A percentile compares a stretch with the other conserved stretches of the same genome.
These are phyloP conservation scores for Drosophila dives DNA, from an alignment of 2,888 invertebrate species.

Conservation along the genomic window DNA sequence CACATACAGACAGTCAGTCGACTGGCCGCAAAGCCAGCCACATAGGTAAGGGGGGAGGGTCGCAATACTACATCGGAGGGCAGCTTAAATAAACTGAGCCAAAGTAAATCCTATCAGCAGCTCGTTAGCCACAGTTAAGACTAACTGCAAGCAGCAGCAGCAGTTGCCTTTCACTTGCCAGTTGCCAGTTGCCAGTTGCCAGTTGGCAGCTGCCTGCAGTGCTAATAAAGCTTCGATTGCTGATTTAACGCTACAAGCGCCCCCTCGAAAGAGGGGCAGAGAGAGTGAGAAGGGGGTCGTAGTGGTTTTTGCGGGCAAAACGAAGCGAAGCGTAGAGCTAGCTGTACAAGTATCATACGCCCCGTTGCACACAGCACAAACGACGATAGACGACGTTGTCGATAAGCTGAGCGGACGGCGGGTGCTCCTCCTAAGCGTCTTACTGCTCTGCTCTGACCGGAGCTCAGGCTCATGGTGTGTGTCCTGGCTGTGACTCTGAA, in stretches of 20 bases:
- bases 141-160: conserved; percentile 53
- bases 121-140: conserved; percentile 67
- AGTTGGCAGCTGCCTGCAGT: conserved; percentile 64
- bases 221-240: conserved; percentile 80
- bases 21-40: conserved; percentile 36
- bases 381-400: conserved; percentile 44
- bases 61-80: conserved; percentile 20
- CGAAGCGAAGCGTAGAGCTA: conserved; percentile 41
- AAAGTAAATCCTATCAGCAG: conserved; percentile 75
- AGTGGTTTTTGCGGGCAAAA: background rate
- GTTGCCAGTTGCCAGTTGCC: conserved; percentile 20
- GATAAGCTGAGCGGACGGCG: conserved; percentile 62
- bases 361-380: conserved; percentile 62
- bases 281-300: background rate
- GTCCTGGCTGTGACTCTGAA: conserved; percentile 36
- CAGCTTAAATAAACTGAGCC: conserved; percentile 70
- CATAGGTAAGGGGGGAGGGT: background rate
- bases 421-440: conserved; percentile 56
- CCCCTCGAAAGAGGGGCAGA: background rate
- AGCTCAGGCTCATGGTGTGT: conserved; percentile 23
- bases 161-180: conserved; percentile 32
- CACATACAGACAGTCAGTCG: conserved; percentile 21
- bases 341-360: conserved; percentile 67
- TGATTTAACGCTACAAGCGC: conserved; percentile 68
- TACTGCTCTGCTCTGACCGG: conserved; percentile 46